phyloP scores from a whole-genome alignment of 2,888 invertebrate genomes.

The Gari tellinella region DNA sequence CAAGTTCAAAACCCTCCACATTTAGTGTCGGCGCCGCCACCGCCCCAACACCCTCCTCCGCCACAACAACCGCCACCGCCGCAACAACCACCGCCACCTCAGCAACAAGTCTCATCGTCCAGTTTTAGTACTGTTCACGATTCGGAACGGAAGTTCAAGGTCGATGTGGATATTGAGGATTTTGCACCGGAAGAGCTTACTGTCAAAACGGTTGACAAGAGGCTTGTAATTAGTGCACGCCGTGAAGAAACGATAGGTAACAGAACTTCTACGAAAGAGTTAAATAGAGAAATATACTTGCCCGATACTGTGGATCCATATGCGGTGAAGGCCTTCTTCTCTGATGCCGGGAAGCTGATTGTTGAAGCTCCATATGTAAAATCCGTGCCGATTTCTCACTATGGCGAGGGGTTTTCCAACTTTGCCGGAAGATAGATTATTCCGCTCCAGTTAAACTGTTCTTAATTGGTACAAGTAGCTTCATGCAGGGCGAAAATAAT shows the following conservation, averaged over 20 bases:
- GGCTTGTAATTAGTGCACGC: constrained; percentile 79
- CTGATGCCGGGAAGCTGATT: constrained; percentile 81
- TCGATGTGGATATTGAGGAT: constrained; percentile 82
- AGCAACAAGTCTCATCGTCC: constrained; percentile 24
- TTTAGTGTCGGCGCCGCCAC: constrained; percentile 13
- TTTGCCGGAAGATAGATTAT: background rate
- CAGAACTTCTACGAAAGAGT: constrained; percentile 79
- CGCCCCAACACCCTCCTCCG: constrained; percentile 10
- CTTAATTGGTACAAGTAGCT: background rate
- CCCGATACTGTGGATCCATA: constrained; percentile 83
- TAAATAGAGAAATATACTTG: constrained; percentile 81
- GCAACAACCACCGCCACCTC: constrained; percentile 37
- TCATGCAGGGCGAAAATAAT: too few species aligned
- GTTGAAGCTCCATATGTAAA: constrained; percentile 81
- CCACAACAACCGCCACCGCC: constrained; percentile 16
- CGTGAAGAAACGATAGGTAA: constrained; percentile 80
- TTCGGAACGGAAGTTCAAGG: constrained; percentile 75
- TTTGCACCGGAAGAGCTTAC: constrained; percentile 82
- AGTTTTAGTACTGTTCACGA: constrained; percentile 69
- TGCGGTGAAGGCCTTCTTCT: constrained; percentile 82
- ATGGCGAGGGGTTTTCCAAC: constrained; percentile 1
- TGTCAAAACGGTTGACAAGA: constrained; percentile 81
- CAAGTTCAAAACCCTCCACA: constrained; percentile 12
- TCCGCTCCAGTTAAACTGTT: background rate
- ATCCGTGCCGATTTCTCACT: constrained; percentile 46